Base-by-base conservation (phyloP, 2,113 vertebrate species). In the Halichoerus grypus region DNA sequence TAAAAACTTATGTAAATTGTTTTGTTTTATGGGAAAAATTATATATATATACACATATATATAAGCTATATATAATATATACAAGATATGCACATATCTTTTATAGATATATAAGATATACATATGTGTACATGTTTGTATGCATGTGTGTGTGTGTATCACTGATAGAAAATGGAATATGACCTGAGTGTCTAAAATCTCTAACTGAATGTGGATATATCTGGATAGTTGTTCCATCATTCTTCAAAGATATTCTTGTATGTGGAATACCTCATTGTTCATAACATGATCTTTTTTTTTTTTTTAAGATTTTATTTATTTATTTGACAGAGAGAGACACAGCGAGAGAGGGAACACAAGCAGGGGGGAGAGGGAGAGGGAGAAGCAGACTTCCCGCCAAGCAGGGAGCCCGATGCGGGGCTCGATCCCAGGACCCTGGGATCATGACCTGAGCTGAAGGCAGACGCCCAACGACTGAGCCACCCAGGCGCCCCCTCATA, bases 1-100 rank as follows among this genome's bases (percentile, higher is more conserved):
- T 36, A 96, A 96, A 88, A 61, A 14, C 24, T 42, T 87, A 19
- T 39, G 3, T 84, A 72, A 84, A 88, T 46, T 88, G 10, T 84
- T 96, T 95, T 88, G 19, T 92, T 95, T 93, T 76, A 67, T 42
- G 61, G 72, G 46, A 26, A 94, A 61, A 84, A 82, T 74, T 77
- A 24, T 55, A 63, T 4, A 21, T 46, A 8, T 10, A 39, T 42
- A 13, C 14, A 13, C 1, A 9, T 4, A 31, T 2, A 46, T 6
- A 74, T 6, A 72, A 5, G 69, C 61, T 63, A 28, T 63, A 28
- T 63, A 28, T 63, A 28, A 63, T 22, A 39, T 36, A 72, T 22
- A 72, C 11, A 69, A 7, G 69, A 36, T 59, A 22, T 55, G 16
- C 28, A n/a, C 31, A 22, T 77, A 26, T 77, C 14, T 22, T 33